phyloP scores from a whole-genome alignment of 2,113 vertebrate species.

The Anthoscopus minutus region DNA sequence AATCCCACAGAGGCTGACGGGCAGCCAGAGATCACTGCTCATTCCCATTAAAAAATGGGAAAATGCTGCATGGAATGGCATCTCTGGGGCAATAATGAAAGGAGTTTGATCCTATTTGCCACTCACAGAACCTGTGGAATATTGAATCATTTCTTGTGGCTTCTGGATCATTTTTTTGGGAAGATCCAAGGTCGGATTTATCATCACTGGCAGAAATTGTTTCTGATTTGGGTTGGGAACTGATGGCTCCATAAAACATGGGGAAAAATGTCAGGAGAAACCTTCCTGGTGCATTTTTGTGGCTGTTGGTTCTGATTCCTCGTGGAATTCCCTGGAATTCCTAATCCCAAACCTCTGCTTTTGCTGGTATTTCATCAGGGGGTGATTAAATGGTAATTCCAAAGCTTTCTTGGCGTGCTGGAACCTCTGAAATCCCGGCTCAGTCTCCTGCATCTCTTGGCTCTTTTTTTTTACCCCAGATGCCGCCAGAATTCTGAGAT shows the following conservation, averaged over 20 bases:
- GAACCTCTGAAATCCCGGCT: rapidly evolving
- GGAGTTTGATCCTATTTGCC: not conserved
- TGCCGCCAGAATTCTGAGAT: rapidly evolving
- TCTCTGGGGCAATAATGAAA: not conserved
- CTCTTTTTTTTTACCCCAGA: not conserved
- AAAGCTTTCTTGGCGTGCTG: not conserved
- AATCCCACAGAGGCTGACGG: not conserved
- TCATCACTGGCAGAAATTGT: not conserved
- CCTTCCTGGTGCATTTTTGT: not conserved
- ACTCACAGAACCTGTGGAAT: rapidly evolving
- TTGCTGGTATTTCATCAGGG: not conserved
- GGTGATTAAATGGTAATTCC: not conserved
- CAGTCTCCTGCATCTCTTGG: not conserved
- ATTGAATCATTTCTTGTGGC: not conserved
- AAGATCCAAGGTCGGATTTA: not conserved
- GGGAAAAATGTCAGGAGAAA: not conserved
- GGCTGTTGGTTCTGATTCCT: not conserved
- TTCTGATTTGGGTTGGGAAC: not conserved
- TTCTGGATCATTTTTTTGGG: not conserved
- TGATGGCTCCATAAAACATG: not conserved
- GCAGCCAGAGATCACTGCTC: not conserved
- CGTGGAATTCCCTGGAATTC: not conserved
- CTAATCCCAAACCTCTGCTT: not conserved
- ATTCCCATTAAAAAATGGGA: not conserved
- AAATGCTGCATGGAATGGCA: not conserved